Percentiles rank a stretch among this genome's conserved stretches.
These are phyloP conservation scores for Ciconia maguari DNA, from an alignment of 2,113 vertebrate genomes.

Conservation along the genomic window DNA sequence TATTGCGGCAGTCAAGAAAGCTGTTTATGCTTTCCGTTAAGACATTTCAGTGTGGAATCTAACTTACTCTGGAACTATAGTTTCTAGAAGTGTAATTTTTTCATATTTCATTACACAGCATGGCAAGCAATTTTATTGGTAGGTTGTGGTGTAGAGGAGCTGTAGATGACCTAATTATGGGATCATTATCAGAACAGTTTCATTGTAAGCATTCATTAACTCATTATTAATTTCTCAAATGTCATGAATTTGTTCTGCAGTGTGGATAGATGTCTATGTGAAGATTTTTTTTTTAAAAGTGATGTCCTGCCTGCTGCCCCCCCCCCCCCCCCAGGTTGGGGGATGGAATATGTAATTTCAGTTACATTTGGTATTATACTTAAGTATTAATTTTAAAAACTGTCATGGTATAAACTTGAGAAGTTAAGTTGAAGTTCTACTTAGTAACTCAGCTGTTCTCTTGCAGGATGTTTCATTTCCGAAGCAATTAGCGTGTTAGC, in stretches of 20 bases:
- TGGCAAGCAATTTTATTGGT: neutral
- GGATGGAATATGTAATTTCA: neutral
- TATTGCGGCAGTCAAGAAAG: neutral
- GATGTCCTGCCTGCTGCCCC: neutral
- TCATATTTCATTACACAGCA: neutral
- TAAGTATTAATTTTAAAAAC: neutral
- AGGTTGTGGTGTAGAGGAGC: neutral
- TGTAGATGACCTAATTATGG: neutral
- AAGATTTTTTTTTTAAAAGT: neutral
- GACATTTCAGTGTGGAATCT: neutral
- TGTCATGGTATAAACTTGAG: accelerated
- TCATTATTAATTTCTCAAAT: neutral
- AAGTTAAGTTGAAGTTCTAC: neutral
- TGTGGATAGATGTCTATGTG: neutral
- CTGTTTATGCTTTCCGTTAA: neutral
- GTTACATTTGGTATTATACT: neutral
- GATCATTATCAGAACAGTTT: neutral
- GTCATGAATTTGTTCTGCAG: neutral
- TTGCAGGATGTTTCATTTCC: neutral
- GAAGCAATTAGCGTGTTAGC: neutral
- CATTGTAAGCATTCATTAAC: neutral
- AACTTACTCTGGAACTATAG: neutral
- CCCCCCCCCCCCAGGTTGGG: accelerated
- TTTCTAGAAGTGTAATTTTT: neutral
- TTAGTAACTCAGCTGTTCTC: neutral